A percentile compares a stretch with the other conserved stretches of the same genome.
These are phyloP conservation scores for Protobothrops flavoviridis DNA, from an alignment of 2,113 vertebrate genomes.

Conservation along the genomic window DNA sequence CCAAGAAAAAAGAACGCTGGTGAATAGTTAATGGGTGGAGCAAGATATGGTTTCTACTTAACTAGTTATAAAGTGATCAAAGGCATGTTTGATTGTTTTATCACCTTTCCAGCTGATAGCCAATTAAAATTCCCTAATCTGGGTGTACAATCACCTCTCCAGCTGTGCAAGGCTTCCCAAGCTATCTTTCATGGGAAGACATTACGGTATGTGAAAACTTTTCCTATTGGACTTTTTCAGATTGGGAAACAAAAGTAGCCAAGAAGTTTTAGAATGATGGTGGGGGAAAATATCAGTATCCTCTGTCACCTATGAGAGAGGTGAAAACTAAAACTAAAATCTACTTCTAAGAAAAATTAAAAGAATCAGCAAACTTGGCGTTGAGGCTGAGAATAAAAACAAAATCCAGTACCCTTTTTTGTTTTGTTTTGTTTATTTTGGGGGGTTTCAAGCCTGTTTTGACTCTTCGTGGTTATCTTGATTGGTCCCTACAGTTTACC, in stretches of 20 bases:
- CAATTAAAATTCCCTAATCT: not conserved
- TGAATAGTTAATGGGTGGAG: not conserved
- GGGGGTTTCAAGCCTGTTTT: not conserved
- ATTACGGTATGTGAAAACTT: not conserved
- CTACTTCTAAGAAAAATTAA: not conserved
- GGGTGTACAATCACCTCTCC: not conserved
- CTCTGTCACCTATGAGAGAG: not conserved
- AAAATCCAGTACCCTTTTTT: not conserved
- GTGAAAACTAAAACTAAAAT: not conserved
- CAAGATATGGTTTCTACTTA: not conserved
- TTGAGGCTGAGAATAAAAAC: not conserved
- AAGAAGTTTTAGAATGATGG: not conserved
- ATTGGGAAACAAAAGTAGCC: not conserved
- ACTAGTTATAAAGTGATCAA: not conserved
- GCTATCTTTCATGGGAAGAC: not conserved
- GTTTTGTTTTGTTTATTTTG: not conserved
- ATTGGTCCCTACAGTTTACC: not conserved
- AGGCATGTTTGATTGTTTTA: not conserved
- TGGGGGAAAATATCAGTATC: not conserved
- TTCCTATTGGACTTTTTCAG: not conserved
- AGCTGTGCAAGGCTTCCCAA: not conserved
- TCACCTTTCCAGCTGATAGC: not conserved
- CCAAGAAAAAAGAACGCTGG: not conserved
- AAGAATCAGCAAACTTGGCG: not conserved
- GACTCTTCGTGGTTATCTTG: not conserved